Base-by-base conservation (phyloP, 2,113 vertebrate genomes). In the Lathamus discolor region DNA sequence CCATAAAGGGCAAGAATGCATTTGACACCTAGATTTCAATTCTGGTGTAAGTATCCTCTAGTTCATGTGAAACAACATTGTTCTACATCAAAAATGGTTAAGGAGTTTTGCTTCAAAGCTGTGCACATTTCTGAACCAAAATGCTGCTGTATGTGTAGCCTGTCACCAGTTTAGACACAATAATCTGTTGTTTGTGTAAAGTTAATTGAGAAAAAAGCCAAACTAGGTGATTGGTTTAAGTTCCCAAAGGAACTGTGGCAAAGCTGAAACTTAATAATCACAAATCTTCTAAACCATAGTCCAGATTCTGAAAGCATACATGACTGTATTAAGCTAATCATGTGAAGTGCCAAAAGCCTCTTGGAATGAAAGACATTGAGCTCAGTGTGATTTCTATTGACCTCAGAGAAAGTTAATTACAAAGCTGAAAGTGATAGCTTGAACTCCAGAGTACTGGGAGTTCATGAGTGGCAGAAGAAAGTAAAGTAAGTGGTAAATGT, bases 1-100 rank as follows among this genome's bases (percentile, higher is more conserved):
- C 52, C 15, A 2, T 43, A 48, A n/a, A 13, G n/a, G 9, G 6
- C 14, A 1, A 5, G 23, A 51, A 51, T 6, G 33, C 6, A 10
- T 19, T 48, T 76, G 13, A 3, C 1, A 1, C 19, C 35, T 33
- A 20, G 70, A 51, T 23, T 27, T 54, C 11, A 62, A 3, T n/a
- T 64, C 37, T 28, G n/a, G 17, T n/a, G 10, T 20, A n/a, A 44
- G 43, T 2, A n/a, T 23, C 63, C 22, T 48, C 25, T 20, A n/a
- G 24, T 4, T 44, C 24, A 27, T 31, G 17, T 20, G 51, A 39
- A 75, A 13, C 22, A 41, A 31, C 10, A 5, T 39, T 31, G 43
- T 17, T 69, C 29, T 63, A 17, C 8, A 10, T 35, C 19, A 39
- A 35, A 63, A 69, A 23, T 6, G 5, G 33, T 11, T 13, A 33